These are phyloP conservation scores for Zaprionus inermis DNA, from an alignment of 1,140 invertebrate species.

Conservation along the genomic window DNA sequence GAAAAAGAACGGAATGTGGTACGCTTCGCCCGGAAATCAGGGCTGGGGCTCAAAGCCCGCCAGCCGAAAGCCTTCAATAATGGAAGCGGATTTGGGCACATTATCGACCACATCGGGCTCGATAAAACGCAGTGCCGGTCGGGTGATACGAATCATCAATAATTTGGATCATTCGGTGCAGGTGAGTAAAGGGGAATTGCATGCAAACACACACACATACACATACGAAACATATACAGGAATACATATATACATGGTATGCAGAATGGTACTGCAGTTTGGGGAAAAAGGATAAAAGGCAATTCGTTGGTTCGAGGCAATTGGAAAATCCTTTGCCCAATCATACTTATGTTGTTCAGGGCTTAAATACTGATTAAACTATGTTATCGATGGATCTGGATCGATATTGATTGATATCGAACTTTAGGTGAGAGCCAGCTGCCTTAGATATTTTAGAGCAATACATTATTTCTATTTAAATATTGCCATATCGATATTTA, in stretches of 20 bases:
- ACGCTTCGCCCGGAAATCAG: constrained; percentile 88
- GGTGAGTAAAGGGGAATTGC: constrained; percentile 85
- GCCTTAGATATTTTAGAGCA: not conserved
- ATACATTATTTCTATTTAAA: too few species aligned
- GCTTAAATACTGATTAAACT: not conserved
- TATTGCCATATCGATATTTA: too few species aligned
- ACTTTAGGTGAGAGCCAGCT: not conserved
- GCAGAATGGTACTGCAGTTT: not conserved
- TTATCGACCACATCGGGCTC: constrained; percentile 86
- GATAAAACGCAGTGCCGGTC: constrained; percentile 91
- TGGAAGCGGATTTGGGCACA: constrained; percentile 89
- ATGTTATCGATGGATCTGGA: not conserved
- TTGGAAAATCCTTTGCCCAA: not conserved
- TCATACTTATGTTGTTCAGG: not conserved
- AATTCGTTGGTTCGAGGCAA: not conserved
- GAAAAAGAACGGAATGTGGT: constrained; percentile 94
- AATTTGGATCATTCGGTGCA: constrained; percentile 95
- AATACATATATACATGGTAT: not conserved
- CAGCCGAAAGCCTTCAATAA: constrained; percentile 90
- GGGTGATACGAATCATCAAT: constrained; percentile 96
- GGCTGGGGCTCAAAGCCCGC: constrained; percentile 85
- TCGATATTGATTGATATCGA: not conserved
- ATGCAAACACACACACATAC: not conserved
- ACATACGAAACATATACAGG: not conserved
- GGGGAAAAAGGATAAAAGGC: not conserved